These are phyloP conservation scores for Eilema caniola DNA, from an alignment of 2,888 invertebrate species.

Conservation along the genomic window DNA sequence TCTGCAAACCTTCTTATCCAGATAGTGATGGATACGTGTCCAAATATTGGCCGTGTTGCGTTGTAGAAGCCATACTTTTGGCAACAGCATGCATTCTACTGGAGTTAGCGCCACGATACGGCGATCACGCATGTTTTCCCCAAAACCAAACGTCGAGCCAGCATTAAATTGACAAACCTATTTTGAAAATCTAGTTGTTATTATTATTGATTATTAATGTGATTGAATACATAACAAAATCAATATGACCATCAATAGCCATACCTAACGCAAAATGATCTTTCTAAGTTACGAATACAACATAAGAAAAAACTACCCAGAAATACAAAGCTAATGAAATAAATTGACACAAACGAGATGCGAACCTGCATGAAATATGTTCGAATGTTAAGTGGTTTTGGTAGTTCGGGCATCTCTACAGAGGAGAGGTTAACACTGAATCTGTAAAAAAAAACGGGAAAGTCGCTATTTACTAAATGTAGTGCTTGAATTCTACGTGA, in stretches of 20 bases:
- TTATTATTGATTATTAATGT: no score
- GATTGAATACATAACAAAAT: no score
- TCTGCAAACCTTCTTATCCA: constrained; percentile 80
- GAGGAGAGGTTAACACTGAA: constrained; percentile 53
- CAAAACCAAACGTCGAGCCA: constrained; percentile 90
- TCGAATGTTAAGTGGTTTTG: constrained; percentile 53
- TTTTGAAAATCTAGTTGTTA: constrained; percentile 14
- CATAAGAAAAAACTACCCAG: not conserved
- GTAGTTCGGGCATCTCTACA: not conserved
- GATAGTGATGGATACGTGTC: constrained; percentile 87
- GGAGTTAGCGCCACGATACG: constrained; percentile 89
- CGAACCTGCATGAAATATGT: constrained; percentile 80
- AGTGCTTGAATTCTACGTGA: no score
- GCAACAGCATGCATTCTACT: constrained; percentile 89
- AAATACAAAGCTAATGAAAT: not conserved
- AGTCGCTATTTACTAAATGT: no score
- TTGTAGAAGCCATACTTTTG: constrained; percentile 90
- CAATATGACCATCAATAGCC: no score
- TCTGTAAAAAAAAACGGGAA: constrained; percentile 53
- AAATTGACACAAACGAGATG: not conserved
- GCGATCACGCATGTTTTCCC: constrained; percentile 89
- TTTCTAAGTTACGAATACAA: not conserved
- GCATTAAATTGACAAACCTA: constrained; percentile 87
- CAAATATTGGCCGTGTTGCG: constrained; percentile 89
- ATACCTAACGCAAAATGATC: no score